These are phyloP conservation scores for Pegea sp. DNA, from an alignment of 23 tunicate genomes.

Conservation along the genomic window DNA sequence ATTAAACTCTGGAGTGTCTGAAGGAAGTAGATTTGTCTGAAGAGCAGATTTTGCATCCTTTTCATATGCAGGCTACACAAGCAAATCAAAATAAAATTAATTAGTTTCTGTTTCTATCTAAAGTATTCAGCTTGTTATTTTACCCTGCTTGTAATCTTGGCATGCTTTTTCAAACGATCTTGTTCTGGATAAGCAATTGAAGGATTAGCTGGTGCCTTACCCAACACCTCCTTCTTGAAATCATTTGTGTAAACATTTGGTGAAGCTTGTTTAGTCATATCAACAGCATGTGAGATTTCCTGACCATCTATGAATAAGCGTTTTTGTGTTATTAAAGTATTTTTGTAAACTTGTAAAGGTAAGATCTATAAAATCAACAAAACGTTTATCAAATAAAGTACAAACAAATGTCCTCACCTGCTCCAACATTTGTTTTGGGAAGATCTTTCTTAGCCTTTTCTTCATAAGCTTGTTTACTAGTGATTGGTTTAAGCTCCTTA, in stretches of 20 bases:
- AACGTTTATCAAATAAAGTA: too few relatives aligned
- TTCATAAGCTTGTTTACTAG: constrained; percentile 13
- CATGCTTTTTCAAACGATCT: constrained; percentile 27
- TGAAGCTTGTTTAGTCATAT: constrained; percentile 20
- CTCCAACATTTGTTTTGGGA: constrained; percentile 1
- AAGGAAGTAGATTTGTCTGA: constrained; percentile 20
- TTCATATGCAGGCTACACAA: constrained; percentile 18
- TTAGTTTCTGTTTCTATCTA: too few relatives aligned
- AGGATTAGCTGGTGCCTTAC: constrained; percentile 46
- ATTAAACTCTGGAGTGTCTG: constrained; percentile 24
- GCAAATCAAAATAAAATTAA: too few relatives aligned
- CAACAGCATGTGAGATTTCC: constrained; percentile 58
- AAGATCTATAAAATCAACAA: too few relatives aligned
- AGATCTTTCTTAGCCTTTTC: constrained; percentile 13
- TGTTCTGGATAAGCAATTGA: constrained; percentile 83
- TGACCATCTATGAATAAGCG: constrained; percentile 46
- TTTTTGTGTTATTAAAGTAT: too few relatives aligned
- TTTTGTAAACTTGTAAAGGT: too few relatives aligned
- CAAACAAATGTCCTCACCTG: constrained; percentile 8
- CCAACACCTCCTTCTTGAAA: constrained; percentile 34
- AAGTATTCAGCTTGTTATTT: too few relatives aligned
- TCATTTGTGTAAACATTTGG: constrained; percentile 26
- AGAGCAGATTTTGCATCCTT: constrained; percentile 37
- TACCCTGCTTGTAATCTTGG: constrained; percentile 45
- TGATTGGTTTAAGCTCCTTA: constrained; percentile 10